These are phyloP conservation scores for Gandaritis pyraliata DNA, from an alignment of 2,888 invertebrate species.

Conservation along the genomic window DNA sequence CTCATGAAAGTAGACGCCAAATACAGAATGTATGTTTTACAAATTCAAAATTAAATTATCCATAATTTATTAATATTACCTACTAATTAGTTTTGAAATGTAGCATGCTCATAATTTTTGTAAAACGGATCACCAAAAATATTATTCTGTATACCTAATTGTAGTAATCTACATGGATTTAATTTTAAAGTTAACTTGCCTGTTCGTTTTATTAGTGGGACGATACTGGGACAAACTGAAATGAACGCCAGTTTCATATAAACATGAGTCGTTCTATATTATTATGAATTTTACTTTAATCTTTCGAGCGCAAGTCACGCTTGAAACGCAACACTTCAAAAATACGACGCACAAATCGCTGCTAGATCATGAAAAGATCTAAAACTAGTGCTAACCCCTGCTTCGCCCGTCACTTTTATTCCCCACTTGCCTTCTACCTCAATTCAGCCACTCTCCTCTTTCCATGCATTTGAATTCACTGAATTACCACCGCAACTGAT, in stretches of 20 bases:
- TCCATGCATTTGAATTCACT: constrained; percentile 74
- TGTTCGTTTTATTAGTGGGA: too few relatives aligned
- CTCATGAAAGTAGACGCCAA: not conserved
- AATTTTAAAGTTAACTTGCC: too few relatives aligned
- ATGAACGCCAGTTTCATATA: too few relatives aligned
- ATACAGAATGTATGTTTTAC: not conserved
- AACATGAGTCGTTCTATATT: too few relatives aligned
- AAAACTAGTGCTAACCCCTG: constrained; percentile 16
- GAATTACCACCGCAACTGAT: constrained; percentile 44
- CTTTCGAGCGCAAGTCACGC: too few relatives aligned
- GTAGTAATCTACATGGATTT: too few relatives aligned
- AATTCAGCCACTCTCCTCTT: constrained; percentile 79
- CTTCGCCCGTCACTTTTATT: constrained; percentile 76
- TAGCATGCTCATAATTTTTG: not conserved
- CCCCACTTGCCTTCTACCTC: constrained; percentile 79
- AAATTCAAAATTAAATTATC: not conserved
- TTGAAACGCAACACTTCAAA: too few relatives aligned
- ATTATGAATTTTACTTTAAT: too few relatives aligned
- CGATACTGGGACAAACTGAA: too few relatives aligned
- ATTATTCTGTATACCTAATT: too few relatives aligned
- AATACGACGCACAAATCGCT: too few relatives aligned
- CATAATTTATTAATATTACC: not conserved
- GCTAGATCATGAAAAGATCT: too few relatives aligned
- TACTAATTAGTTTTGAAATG: not conserved
- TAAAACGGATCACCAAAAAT: not conserved